Percentiles rank a stretch among this genome's conserved stretches.
These are phyloP conservation scores for Drosophila melanica DNA, from an alignment of 1,140 invertebrate genomes.

Conservation along the genomic window DNA sequence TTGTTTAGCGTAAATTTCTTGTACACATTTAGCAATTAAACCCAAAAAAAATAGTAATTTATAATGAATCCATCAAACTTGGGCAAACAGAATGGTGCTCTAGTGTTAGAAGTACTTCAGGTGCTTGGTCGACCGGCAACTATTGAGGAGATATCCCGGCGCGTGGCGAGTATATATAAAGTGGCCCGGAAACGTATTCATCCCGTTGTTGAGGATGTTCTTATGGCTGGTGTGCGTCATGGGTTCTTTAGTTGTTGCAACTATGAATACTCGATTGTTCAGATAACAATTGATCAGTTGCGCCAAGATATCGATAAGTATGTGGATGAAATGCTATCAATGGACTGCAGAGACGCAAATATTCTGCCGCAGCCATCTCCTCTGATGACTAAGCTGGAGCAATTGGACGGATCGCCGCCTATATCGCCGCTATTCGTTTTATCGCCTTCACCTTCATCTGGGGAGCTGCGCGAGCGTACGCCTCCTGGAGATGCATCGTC, in stretches of 20 bases:
- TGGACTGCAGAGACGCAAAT: constrained; percentile 9
- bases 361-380: constrained; percentile 51
- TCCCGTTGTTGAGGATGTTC: constrained; percentile 60
- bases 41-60: constrained; percentile 19
- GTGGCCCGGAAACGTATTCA: constrained; percentile 50
- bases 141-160: constrained; percentile 52
- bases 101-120: constrained; percentile 64
- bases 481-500: constrained; percentile 58
- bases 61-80: constrained; percentile 63
- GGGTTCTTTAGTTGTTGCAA: constrained; percentile 53
- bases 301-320: constrained; percentile 64
- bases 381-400: constrained; percentile 63
- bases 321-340: constrained; percentile 52
- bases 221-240: constrained; percentile 41
- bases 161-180: constrained; percentile 60
- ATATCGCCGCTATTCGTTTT: constrained; percentile 26
- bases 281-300: constrained; percentile 55
- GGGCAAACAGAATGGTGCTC: constrained; percentile 66
- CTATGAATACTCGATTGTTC: constrained; percentile 47
- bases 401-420: constrained; percentile 53
- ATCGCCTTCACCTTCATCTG: constrained; percentile 29
- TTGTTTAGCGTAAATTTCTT: constrained; percentile 36
- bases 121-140: constrained; percentile 64
- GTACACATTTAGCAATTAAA: constrained; percentile 37
- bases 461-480: constrained; percentile 49